Base-by-base conservation (phyloP, 2,113 vertebrate species). In the Aspiorhynchus laticeps region DNA sequence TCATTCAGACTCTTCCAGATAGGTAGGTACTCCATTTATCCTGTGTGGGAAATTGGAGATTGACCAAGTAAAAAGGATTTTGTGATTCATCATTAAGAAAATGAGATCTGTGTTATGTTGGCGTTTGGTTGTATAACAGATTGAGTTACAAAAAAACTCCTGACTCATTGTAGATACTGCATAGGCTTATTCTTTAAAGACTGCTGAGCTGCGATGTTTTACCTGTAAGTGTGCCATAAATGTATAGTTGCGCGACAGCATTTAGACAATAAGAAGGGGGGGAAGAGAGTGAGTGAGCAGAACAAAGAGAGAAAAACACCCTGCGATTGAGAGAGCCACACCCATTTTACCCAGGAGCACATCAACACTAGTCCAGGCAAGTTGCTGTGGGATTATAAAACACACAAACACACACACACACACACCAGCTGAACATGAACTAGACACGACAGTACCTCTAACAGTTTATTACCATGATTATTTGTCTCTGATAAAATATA, bases 301-400 rank as follows among this genome's bases (percentile, higher is more conserved):
- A 83, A 46, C 4, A 61, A 15, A 61, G n/a, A 81, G 31, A 46
- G n/a, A 46, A 33, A 81, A 26, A 77, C 36, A 83, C 12, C 69
- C 7, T 26, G 36, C 46, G 12, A 56, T 33, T 33, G 48, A 61
- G 17, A 48, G 12, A 83, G n/a, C 82, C 85, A 87, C 85, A 87
- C 86, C 88, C 74, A 80, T 80, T 36, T 73, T 75, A 36, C 86
- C 79, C 63, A 28, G 15, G 59, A 67, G 83, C 73, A 83, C 59
- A 21, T 63, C 26, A 48, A 63, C 28, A 63, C 74, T 9, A 83
- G 86, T 56, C 41, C 41, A 74, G 80, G 71, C 86, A 83, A 48
- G 83, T 53, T 81, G 69, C 63, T 73, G 8, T 73, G 83, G 73
- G 46, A 81, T 87, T 77, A 33, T 79, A 43, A 78, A 63, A 48